These are phyloP conservation scores for Halichoerus grypus DNA, from an alignment of 2,113 vertebrate genomes.

Conservation along the genomic window DNA sequence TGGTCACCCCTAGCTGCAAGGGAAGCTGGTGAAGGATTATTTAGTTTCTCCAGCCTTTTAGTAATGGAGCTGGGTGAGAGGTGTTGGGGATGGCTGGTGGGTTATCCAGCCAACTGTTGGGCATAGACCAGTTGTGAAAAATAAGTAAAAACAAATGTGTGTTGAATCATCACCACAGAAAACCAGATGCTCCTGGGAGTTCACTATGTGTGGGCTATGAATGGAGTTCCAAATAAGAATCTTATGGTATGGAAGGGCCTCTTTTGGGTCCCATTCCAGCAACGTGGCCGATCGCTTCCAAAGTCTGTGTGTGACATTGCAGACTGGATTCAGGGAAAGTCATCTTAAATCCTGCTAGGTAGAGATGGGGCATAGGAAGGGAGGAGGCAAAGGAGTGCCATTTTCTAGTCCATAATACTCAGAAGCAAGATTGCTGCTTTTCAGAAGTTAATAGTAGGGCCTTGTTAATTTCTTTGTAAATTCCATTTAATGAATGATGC, in stretches of 20 bases:
- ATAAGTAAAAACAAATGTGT: background rate
- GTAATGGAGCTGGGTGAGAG: background rate
- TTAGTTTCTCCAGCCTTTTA: background rate
- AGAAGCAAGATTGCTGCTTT: slow-evolving; percentile 1
- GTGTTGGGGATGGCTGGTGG: background rate
- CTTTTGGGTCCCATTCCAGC: background rate
- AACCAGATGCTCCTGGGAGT: background rate
- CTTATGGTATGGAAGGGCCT: background rate
- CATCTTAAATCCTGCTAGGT: background rate
- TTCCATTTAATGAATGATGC: background rate
- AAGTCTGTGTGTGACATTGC: background rate
- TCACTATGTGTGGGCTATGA: background rate
- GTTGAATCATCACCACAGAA: background rate
- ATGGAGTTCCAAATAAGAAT: background rate
- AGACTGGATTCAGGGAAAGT: background rate
- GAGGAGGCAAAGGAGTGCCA: background rate
- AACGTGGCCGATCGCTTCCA: background rate
- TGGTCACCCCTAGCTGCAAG: background rate
- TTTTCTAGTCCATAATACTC: background rate
- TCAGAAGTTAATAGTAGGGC: background rate
- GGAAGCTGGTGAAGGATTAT: background rate
- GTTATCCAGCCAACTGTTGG: background rate
- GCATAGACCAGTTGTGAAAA: background rate
- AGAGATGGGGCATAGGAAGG: background rate
- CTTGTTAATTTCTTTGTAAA: background rate